Conservation (phyloP, 2,888 invertebrate genomes). For the Merodon equestris region DNA sequence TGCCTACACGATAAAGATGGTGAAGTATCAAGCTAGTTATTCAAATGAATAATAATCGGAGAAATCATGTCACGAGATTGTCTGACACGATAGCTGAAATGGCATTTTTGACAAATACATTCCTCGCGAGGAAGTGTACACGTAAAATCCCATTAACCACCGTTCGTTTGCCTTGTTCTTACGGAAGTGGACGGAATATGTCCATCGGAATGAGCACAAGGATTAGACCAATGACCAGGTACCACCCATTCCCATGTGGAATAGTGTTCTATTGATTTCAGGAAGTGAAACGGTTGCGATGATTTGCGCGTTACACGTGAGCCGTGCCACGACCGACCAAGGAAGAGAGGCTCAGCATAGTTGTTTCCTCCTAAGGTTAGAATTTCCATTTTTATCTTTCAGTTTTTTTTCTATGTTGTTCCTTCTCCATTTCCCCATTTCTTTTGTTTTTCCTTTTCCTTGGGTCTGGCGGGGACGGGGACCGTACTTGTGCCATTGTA, state of each 20-base stretch:
- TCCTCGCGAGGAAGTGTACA: too few species aligned
- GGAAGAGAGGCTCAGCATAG: slow-evolving; percentile 58
- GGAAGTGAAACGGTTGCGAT: slow-evolving; percentile 63
- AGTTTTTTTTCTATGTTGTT: slow-evolving; percentile 7
- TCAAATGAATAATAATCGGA: too few species aligned
- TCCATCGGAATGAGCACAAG: slow-evolving; percentile 60
- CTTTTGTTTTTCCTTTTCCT: slow-evolving; percentile 43
- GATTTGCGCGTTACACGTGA: slow-evolving; percentile 63
- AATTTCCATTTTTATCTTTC: slow-evolving; percentile 45
- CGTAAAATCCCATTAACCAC: too few species aligned
- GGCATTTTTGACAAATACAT: too few species aligned
- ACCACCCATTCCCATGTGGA: background rate
- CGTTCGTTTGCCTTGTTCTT: background rate
- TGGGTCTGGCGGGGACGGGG: background rate
- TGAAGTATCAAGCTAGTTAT: too few species aligned
- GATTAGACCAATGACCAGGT: slow-evolving; percentile 16
- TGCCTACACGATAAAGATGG: too few species aligned
- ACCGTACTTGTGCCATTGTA: too few species aligned
- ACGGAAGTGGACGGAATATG: slow-evolving; percentile 57
- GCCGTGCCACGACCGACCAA: slow-evolving; percentile 55
- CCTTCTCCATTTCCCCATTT: slow-evolving; percentile 59
- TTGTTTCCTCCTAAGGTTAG: slow-evolving; percentile 62
- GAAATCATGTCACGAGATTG: too few species aligned
- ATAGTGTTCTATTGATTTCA: slow-evolving; percentile 39
- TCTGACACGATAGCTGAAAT: too few species aligned